Base-by-base conservation (phyloP, 92 coral and sea anemone genomes). In the Nematostella vectensis region DNA sequence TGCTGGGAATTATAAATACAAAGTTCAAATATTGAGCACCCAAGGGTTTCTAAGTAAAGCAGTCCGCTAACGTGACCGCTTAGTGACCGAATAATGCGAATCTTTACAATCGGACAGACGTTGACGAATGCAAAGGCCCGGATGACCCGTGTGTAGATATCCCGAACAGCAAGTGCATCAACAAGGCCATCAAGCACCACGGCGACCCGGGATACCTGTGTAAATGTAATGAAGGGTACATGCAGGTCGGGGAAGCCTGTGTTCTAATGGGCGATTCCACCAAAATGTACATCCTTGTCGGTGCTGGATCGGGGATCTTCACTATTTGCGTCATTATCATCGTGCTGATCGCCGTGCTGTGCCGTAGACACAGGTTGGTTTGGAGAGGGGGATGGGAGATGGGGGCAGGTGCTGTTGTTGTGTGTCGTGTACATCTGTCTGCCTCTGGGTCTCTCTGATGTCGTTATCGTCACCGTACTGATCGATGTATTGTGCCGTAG, bases 211-310 rank as follows among this genome's bases (percentile, higher is more conserved):
- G 72, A 0, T 66, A 25, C 47, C 19, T 22, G 10, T 66, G 72
- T 30, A 44, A 27, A 56, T 66, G 72, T 54, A 23, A 53, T 26
- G 43, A 65, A 2, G 71, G 71, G 27, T 65, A 65, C 29, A 26
- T 28, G 39, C 55, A 31, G 42, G 55, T 58, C 9, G 71, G 71
- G 26, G 55, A 54, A 25, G 54, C 62, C 2, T 65, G 71, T 16
- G n/a, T 62, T 28, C 15, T 13, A 10, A 50, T 25, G 53, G 69
- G 69, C 51, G 36, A 54, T 33, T 39, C 63, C 11, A 58, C 12
- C 11, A 16, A 9, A 22, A 3, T 39, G 63, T 58, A 58, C 50
- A 25, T 58, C 50, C 21, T 58, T 4, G 11, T 39, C 11, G 63
- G 49, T 1, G 36, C 49, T 19, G 50, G 48, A 19, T 19, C 20